Conservation (phyloP, 2,888 invertebrate genomes). For the Callimorpha dominula region DNA sequence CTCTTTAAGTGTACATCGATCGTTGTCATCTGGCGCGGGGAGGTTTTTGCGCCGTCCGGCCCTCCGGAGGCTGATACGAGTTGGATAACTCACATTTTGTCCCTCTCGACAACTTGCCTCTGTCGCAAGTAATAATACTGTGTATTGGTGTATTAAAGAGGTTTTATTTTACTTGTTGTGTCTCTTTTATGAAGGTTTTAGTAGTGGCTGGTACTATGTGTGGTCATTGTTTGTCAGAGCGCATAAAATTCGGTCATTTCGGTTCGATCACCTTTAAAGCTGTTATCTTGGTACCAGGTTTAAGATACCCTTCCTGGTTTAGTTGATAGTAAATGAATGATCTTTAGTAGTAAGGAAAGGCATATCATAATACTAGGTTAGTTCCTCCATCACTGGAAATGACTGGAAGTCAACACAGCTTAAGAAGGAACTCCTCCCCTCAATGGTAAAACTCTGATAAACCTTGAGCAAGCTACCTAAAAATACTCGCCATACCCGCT, state of each 20-base stretch:
- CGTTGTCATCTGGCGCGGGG: constrained; percentile 10
- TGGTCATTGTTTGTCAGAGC: background rate
- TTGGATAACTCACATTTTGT: constrained; percentile 56
- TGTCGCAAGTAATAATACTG: constrained; percentile 40
- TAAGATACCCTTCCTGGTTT: background rate
- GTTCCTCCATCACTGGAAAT: too few species aligned
- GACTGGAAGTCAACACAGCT: background rate
- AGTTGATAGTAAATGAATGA: background rate
- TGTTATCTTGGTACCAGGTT: background rate
- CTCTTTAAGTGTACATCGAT: constrained; percentile 9
- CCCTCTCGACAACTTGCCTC: constrained; percentile 39
- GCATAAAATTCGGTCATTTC: too few species aligned
- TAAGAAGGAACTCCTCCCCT: background rate
- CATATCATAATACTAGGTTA: too few species aligned
- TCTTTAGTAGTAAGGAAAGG: background rate
- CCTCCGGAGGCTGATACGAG: constrained; percentile 52
- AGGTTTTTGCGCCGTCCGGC: constrained; percentile 30
- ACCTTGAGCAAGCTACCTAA: background rate
- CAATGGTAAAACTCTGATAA: background rate
- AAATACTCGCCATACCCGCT: background rate
- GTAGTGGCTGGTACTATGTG: background rate
- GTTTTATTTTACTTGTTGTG: constrained; percentile 16
- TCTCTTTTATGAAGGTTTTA: constrained; percentile 7
- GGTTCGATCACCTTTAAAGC: background rate
- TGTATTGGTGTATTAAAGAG: constrained; percentile 34